Base-by-base conservation (phyloP, 2,888 invertebrate genomes). In the Helobdella robusta region DNA sequence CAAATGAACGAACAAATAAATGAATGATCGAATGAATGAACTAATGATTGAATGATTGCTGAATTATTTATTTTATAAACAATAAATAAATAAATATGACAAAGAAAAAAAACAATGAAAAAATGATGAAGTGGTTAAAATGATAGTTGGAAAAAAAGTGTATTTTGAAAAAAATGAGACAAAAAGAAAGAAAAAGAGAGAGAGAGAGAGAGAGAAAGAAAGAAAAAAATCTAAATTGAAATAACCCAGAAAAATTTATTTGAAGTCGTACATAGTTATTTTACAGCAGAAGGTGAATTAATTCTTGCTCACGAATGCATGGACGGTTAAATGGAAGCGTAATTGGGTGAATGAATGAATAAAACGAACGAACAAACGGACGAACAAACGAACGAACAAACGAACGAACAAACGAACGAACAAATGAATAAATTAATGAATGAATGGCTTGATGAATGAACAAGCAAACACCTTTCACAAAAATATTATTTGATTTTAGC, bases 1-100 rank as follows among this genome's bases (percentile, higher is more conserved):
- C 75, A 88, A 89, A 91, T 93, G 79, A 8, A 70, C 60, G 54
- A 40, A 61, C 6, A 48, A 46, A 25, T 20, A 11, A 23, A 50
- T 15, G n/a, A 20, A 50, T 50, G 20, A 50, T 20, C 23, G 6
- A 8, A 50, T 50, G 11, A 8, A 50, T 3, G n/a, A 56, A 56
- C 32, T 3, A 28, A 25, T 5, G 32, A 25, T 1, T 25, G n/a
- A 25, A 28, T 56, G 2, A 28, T 8, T 5, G 5, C n/a, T n/a
- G n/a, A n/a, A n/a, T n/a, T n/a, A n/a, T n/a, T n/a, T n/a, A n/a
- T n/a, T n/a, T n/a, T n/a, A n/a, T n/a, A 25, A 1, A 30, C n/a
- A 3, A 28, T 28, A 3, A 56, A 25, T 25, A 56, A 25, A 3
- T 25, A 25, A 1, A 56, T 32, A n/a, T n/a, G n/a, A n/a, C n/a